phyloP scores from a whole-genome alignment of 1,140 invertebrate species.

The Venustaconcha ellipsiformis region DNA sequence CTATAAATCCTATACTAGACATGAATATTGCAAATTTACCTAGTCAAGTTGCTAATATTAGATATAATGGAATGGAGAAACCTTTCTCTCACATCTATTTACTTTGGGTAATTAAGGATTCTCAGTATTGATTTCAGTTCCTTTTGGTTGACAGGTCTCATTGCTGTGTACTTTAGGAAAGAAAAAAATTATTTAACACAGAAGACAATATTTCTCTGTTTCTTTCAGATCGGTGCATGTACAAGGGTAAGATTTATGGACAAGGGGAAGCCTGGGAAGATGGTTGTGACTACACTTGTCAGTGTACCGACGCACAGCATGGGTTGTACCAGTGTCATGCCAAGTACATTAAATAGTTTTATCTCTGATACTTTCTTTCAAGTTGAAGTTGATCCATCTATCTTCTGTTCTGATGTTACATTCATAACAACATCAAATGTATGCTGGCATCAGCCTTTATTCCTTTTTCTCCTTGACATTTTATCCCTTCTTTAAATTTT shows the following conservation, averaged over 20 bases:
- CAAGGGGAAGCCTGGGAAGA: conserved; percentile 52
- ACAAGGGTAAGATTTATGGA: conserved; percentile 45
- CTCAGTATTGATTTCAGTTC: no score
- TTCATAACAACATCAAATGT: not conserved
- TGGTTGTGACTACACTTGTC: conserved; percentile 51
- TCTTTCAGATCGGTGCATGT: conserved; percentile 45
- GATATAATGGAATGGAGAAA: not conserved
- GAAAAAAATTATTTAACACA: no score
- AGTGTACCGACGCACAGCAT: conserved; percentile 40
- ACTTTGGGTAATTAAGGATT: no score
- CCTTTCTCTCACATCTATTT: no score
- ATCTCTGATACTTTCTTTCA: not conserved
- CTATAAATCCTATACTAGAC: not conserved
- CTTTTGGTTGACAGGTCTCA: no score
- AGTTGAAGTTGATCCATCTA: not conserved
- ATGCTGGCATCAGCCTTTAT: not conserved
- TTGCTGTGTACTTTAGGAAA: no score
- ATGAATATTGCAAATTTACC: not conserved
- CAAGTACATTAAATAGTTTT: conserved; percentile 27
- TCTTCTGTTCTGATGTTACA: not conserved
- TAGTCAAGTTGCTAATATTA: not conserved
- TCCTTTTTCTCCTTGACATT: not conserved
- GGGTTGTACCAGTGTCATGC: conserved; percentile 43
- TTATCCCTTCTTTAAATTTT: not conserved
- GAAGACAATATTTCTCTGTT: not conserved